phyloP scores from a whole-genome alignment of 2,888 invertebrate genomes.

The Lasioglossum morio region DNA sequence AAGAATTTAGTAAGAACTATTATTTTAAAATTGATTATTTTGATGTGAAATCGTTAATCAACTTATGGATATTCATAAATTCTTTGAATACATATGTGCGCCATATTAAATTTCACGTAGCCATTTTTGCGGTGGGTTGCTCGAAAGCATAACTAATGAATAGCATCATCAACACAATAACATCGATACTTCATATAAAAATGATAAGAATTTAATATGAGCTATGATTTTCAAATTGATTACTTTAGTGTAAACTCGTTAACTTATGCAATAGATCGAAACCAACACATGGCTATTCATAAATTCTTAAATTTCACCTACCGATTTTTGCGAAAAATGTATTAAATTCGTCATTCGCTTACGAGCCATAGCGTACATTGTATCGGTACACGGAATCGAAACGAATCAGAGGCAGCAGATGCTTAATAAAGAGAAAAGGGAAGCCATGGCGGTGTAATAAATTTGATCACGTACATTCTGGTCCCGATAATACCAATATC shows the following conservation, averaged over 20 bases:
- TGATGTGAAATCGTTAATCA: too few species aligned
- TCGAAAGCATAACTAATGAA: too few species aligned
- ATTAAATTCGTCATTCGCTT: background rate
- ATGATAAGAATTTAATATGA: too few species aligned
- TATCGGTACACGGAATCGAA: background rate
- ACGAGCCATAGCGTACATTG: background rate
- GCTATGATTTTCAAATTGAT: background rate
- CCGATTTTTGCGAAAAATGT: background rate
- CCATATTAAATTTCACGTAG: too few species aligned
- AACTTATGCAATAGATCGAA: background rate
- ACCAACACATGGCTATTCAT: background rate
- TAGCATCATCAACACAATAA: too few species aligned
- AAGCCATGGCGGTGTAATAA: background rate
- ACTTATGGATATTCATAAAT: too few species aligned
- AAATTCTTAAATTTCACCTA: background rate
- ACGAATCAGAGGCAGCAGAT: constrained; percentile 2
- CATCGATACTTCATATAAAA: too few species aligned
- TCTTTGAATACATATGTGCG: too few species aligned
- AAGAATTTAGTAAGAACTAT: too few species aligned
- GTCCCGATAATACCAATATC: background rate
- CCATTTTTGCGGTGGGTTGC: too few species aligned
- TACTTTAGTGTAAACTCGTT: background rate
- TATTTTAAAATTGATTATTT: too few species aligned
- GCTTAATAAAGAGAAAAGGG: constrained; percentile 5
- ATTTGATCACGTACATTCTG: constrained; percentile 7